Conservation (phyloP, 35 echinoderm and acorn worm species). For the Stichopus chloronotus region DNA sequence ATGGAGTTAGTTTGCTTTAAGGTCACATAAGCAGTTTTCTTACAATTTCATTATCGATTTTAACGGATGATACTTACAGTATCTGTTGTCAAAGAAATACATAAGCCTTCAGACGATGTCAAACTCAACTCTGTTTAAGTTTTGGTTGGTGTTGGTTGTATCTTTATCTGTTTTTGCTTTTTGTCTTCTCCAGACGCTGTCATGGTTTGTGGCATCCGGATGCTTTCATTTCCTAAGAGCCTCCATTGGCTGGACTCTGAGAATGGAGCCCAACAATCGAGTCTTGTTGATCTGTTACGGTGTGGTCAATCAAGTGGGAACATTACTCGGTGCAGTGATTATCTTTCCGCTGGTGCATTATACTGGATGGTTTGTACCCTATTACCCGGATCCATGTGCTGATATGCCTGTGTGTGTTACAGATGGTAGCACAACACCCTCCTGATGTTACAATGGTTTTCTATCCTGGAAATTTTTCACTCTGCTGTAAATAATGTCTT, state of each 20-base stretch:
- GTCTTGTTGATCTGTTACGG: constrained; percentile 56
- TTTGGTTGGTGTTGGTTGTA: no score
- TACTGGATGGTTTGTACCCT: constrained; percentile 43
- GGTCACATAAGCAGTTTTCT: no score
- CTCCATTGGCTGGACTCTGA: constrained; percentile 52
- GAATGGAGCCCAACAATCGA: constrained; percentile 47
- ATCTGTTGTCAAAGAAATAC: no score
- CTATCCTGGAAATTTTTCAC: neutral
- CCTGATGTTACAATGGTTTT: neutral
- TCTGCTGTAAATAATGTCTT: no score
- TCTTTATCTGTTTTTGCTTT: neutral
- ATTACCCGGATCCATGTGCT: constrained; percentile 54
- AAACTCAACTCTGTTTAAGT: no score
- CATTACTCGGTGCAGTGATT: constrained; percentile 59
- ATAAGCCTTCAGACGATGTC: no score
- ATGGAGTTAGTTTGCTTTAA: no score
- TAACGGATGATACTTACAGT: no score
- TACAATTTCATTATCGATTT: no score
- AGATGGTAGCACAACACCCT: neutral
- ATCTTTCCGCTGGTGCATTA: constrained; percentile 68
- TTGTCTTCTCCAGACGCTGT: constrained; percentile 34
- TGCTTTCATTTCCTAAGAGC: constrained; percentile 52
- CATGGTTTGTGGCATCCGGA: constrained; percentile 41
- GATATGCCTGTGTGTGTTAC: constrained; percentile 27
- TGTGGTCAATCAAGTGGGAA: constrained; percentile 47